Conservation (phyloP, 2,797 vertebrate species). For the Arnoldichthys spilopterus region DNA sequence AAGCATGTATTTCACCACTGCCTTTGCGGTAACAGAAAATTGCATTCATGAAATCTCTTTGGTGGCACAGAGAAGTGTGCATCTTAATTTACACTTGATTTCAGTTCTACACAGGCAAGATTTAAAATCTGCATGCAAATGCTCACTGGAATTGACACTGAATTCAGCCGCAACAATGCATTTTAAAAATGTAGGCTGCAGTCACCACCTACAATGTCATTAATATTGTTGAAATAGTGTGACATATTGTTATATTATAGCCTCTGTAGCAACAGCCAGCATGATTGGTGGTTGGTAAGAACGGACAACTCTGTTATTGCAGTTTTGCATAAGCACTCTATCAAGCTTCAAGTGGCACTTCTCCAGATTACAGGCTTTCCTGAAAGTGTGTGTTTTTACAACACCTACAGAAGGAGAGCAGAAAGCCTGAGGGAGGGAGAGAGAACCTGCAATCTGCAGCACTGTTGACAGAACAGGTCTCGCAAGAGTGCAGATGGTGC, state of each 20-base stretch:
- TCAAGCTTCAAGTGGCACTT: constrained; percentile 78
- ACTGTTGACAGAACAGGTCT: constrained; percentile 38
- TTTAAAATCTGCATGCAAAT: neutral
- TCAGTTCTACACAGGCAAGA: neutral
- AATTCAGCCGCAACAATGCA: neutral
- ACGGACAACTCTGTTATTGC: constrained; percentile 61
- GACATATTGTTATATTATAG: constrained; percentile 6
- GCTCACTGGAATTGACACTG: neutral
- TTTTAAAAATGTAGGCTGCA: neutral
- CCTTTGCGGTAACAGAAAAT: constrained; percentile 32
- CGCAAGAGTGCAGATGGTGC: constrained; percentile 17
- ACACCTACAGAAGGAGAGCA: constrained; percentile 48
- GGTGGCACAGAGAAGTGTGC: neutral
- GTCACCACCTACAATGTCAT: neutral
- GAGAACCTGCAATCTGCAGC: constrained; percentile 19
- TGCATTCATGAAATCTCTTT: neutral
- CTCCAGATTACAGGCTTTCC: constrained; percentile 69
- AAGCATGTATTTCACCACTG: neutral
- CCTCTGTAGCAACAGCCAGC: constrained; percentile 2
- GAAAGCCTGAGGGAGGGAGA: constrained; percentile 15
- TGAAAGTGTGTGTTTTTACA: constrained; percentile 71
- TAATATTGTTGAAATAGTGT: neutral
- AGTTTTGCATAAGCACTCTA: constrained; percentile 70
- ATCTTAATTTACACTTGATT: neutral
- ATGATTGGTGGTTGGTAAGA: constrained; percentile 58